phyloP scores from a whole-genome alignment of 2,888 invertebrate genomes.

The Pseudanteris insignis region DNA sequence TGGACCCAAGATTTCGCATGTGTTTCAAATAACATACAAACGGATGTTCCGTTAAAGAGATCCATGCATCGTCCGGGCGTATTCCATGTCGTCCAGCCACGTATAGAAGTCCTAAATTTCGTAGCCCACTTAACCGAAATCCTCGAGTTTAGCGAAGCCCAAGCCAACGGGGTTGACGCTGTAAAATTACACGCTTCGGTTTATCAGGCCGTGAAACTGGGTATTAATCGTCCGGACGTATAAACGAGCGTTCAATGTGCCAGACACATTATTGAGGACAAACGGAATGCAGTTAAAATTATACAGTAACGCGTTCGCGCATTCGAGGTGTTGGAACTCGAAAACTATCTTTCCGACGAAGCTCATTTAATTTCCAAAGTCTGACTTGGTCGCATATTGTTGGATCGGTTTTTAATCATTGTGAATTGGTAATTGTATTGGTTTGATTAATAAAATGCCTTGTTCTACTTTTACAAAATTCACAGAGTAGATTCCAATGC shows the following conservation, averaged over 20 bases:
- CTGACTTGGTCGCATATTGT: too few relatives aligned
- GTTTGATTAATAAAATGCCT: too few relatives aligned
- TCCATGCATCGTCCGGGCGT: slow-evolving; percentile 58
- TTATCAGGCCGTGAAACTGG: slow-evolving; percentile 70
- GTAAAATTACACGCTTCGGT: slow-evolving; percentile 72
- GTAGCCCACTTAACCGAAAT: slow-evolving; percentile 74
- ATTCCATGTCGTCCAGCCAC: slow-evolving; percentile 64
- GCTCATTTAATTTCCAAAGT: too few relatives aligned
- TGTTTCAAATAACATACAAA: slow-evolving; percentile 27
- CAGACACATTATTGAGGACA: slow-evolving; percentile 38
- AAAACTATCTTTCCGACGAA: too few relatives aligned
- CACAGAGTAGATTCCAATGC: too few relatives aligned
- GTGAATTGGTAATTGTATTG: too few relatives aligned
- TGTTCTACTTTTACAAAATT: too few relatives aligned
- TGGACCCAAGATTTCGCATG: slow-evolving; percentile 4
- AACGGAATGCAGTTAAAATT: slow-evolving; percentile 21
- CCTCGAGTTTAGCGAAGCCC: slow-evolving; percentile 68
- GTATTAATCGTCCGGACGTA: slow-evolving; percentile 61
- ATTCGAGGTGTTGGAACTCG: neutral
- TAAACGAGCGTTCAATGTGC: slow-evolving; percentile 45
- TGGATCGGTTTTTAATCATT: neutral
- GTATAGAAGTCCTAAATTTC: slow-evolving; percentile 72
- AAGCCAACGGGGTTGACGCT: slow-evolving; percentile 65
- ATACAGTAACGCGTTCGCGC: slow-evolving; percentile 14
- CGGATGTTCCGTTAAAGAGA: slow-evolving; percentile 51